Evolutionary conservation across 1,140 invertebrate species (phyloP).

Genomic region (Mactra quadrangularis): DNA sequence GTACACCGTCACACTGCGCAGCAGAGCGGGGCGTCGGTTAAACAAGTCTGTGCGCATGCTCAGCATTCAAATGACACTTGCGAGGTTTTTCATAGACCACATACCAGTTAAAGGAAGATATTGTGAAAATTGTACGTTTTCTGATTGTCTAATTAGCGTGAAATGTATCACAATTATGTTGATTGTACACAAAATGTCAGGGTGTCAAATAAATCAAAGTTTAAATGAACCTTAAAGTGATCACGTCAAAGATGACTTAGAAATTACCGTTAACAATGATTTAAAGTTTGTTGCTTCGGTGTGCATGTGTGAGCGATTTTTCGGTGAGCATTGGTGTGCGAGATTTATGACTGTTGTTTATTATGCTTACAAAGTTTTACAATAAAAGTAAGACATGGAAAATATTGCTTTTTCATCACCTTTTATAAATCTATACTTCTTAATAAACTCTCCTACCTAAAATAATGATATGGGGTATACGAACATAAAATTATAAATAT

Average conservation of each 20-base stretch:
- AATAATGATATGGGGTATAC: too few relatives aligned
- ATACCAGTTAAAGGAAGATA: conserved; percentile 3
- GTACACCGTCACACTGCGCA: conserved; percentile 4
- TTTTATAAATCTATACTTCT: too few relatives aligned
- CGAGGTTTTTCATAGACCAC: background rate
- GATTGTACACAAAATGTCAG: conserved; percentile 45
- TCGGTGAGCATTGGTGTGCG: too few relatives aligned
- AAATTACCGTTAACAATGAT: conserved; percentile 3
- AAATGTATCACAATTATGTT: conserved; percentile 42
- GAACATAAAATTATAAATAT: too few relatives aligned
- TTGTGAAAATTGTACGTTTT: background rate
- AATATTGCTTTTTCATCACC: too few relatives aligned
- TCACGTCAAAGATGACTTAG: background rate
- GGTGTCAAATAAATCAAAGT: conserved; percentile 51
- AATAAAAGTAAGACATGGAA: too few relatives aligned
- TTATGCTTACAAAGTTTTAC: too few relatives aligned
- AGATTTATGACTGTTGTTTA: too few relatives aligned
- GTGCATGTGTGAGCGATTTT: too few relatives aligned
- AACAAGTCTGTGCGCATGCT: background rate
- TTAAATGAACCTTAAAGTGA: conserved; percentile 29
- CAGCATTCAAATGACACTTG: background rate
- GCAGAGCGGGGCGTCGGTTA: conserved; percentile 8
- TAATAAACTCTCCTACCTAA: too few relatives aligned
- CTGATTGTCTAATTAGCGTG: conserved; percentile 49
- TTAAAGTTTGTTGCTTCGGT: too few relatives aligned